These are phyloP conservation scores for Ypsolopha sequella DNA, from an alignment of 2,888 invertebrate species.

Conservation along the genomic window DNA sequence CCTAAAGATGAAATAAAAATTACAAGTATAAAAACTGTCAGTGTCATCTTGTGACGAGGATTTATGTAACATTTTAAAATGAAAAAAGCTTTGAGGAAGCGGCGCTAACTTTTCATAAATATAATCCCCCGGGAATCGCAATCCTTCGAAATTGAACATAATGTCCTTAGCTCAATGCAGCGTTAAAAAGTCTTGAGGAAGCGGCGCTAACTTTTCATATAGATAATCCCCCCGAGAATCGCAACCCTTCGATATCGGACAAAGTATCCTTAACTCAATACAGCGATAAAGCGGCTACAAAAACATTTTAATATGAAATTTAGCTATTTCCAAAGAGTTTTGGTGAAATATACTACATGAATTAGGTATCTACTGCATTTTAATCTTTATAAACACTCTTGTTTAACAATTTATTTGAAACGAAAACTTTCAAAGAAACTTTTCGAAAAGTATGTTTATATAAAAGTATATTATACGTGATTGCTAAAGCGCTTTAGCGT, in stretches of 20 bases:
- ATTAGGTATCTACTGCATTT: no score
- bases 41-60: conserved; percentile 14
- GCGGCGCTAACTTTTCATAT: conserved; percentile 52
- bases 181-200: conserved; percentile 14
- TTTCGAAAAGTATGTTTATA: no score
- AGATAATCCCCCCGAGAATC: conserved; percentile 43
- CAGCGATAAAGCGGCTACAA: no score
- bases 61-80: conserved; percentile 19
- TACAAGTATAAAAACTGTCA: background rate
- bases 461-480: no score
- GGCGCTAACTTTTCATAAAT: conserved; percentile 49
- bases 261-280: background rate
- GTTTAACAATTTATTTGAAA: no score
- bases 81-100: conserved; percentile 19
- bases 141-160: conserved; percentile 25
- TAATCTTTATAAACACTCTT: no score
- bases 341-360: no score
- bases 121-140: conserved; percentile 48
- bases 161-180: background rate
- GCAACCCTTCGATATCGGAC: conserved; percentile 31
- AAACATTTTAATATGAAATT: no score
- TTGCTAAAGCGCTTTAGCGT: no score
- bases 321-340: no score
- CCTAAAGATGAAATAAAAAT: conserved; percentile 7
- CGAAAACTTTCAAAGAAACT: no score